Percentiles rank a stretch among this genome's conserved stretches.
These are phyloP conservation scores for Aleadryas rufinucha DNA, from an alignment of 2,113 vertebrate genomes.

Conservation along the genomic window DNA sequence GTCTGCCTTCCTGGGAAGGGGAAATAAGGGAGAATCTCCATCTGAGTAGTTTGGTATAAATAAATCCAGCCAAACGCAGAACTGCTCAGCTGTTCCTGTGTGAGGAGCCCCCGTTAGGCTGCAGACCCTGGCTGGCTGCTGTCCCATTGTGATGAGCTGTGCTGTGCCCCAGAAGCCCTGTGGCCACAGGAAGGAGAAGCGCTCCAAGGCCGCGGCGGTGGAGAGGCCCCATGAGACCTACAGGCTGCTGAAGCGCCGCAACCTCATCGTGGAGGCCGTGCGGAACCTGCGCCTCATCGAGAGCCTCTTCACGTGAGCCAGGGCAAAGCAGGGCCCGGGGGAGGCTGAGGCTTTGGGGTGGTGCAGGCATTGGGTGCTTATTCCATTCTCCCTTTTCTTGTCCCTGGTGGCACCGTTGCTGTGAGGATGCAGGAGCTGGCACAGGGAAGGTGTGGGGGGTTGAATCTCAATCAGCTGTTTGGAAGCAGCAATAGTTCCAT, in stretches of 20 bases:
- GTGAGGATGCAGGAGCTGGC: not conserved
- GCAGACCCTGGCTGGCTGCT: not conserved
- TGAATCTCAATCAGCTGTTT: not conserved
- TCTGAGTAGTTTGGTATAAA: not conserved
- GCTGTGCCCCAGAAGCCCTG: not conserved
- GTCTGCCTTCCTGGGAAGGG: not conserved
- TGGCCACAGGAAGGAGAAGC: constrained; percentile 17
- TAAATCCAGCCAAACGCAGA: not conserved
- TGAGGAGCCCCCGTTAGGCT: fast-evolving
- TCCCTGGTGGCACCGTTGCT: fast-evolving
- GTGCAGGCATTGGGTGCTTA: not conserved
- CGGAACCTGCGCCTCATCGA: constrained; percentile 85
- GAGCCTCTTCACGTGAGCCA: constrained; percentile 87
- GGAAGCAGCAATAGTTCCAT: not conserved
- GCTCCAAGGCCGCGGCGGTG: not conserved
- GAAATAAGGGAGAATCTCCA: not conserved
- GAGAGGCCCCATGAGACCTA: constrained; percentile 83
- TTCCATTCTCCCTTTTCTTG: not conserved
- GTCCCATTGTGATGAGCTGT: not conserved
- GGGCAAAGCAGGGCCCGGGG: fast-evolving
- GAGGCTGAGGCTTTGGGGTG: too few relatives aligned
- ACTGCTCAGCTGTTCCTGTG: not conserved
- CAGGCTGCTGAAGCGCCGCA: constrained; percentile 88
- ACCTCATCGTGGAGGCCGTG: constrained; percentile 90
- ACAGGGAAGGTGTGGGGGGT: fast-evolving